Evolutionary conservation across 2,888 invertebrate genomes (phyloP), one percentile per base, ranked within the genome.

Genomic region (Acheta domesticus): DNA sequence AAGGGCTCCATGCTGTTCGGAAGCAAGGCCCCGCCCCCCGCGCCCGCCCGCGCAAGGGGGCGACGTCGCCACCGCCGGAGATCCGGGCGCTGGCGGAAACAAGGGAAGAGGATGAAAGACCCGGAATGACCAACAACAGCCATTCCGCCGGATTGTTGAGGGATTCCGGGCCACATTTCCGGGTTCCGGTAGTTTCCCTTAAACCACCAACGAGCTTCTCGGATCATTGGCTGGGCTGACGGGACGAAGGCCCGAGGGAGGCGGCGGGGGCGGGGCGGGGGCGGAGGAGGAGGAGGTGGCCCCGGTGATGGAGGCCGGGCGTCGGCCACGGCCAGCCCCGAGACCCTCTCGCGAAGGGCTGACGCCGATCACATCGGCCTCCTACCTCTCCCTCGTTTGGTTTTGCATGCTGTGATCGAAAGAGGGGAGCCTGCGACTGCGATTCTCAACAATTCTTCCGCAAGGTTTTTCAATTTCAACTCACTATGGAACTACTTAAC

Each of bases 121-220:
- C 77, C 78, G 76, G 78, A 80, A 79, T 80, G 80, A 79, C 81
- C 80, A 79, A 81, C 81, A 81, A 81, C 80, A 81, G 77, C 81
- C 79, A 80, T 81, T 80, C 80, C 79, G 79, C 77, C 77, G 80
- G 81, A 80, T 81, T 79, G 80, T 81, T 79, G 80, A 80, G 78
- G 80, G 82, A 85, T 86, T 87, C 87, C 87, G 87, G 86, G 85
- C 85, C 87, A 87, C 87, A 87, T 87, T 87, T 87, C 87, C 87
- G 85, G 85, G 85, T 87, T 87, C 87, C 87, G 87, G 84, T 84
- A 79, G 80, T 75, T 81, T 50, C 80, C 80, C 85, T 80, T 81
- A 76, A 79, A 81, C 80, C 81, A 80, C 79, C 79, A 82, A 79
- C 81, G 79, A 80, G 80, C 82, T 82, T 82, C 83, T 85, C 86